phyloP scores from a whole-genome alignment of 2,113 vertebrate genomes.

The Pandion haliaetus region DNA sequence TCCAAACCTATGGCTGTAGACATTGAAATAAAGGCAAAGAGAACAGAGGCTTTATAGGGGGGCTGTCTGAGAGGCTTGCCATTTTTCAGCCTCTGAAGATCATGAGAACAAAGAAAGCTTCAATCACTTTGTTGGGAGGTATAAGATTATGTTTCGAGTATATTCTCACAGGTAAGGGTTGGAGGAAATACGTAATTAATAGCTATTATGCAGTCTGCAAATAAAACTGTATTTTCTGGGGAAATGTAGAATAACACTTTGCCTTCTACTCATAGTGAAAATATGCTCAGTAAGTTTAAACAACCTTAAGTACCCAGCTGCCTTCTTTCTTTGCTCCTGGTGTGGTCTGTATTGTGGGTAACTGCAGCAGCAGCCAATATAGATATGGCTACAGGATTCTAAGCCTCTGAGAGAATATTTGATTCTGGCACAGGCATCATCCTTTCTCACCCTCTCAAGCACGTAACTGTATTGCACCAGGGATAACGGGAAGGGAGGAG shows the following conservation, averaged over 20 bases:
- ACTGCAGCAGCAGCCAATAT: background rate
- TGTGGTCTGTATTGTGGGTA: background rate
- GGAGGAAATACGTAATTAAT: background rate
- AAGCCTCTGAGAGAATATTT: background rate
- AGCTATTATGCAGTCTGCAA: background rate
- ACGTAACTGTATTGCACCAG: background rate
- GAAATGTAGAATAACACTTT: background rate
- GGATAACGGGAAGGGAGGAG: background rate
- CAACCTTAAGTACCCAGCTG: background rate
- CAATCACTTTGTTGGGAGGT: background rate
- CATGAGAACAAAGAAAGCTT: background rate
- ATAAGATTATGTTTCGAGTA: background rate
- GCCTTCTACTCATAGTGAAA: background rate
- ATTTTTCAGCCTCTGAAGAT: background rate
- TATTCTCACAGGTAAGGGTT: background rate
- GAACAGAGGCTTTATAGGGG: background rate
- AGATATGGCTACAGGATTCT: background rate
- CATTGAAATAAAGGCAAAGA: background rate
- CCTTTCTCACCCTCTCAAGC: background rate
- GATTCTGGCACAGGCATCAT: background rate
- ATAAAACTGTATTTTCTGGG: background rate
- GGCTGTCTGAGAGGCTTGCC: background rate
- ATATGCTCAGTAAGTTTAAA: background rate
- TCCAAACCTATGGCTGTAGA: background rate
- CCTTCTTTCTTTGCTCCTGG: background rate